Percentiles rank a stretch among this genome's conserved stretches.
phyloP scores from a whole-genome alignment of 2,113 vertebrate species.

The Vulpes lagopus region DNA sequence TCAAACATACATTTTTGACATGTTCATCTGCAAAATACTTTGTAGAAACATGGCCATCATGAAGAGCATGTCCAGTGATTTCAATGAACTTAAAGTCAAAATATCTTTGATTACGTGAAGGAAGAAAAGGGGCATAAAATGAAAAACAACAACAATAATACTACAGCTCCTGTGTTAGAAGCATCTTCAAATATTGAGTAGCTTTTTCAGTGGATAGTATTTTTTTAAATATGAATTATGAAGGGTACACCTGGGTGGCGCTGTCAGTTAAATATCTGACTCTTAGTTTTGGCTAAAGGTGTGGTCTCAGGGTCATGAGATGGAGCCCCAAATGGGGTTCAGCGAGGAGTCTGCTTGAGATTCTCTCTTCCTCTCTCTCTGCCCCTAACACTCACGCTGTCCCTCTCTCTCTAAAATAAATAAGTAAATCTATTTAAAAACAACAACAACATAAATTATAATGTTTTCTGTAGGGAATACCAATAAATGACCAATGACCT shows the following conservation, averaged over 20 bases:
- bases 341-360: background rate
- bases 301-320: background rate
- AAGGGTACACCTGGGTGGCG: background rate
- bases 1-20: background rate
- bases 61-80: background rate
- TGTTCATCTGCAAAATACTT: slow-evolving; percentile 31
- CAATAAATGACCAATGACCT: background rate
- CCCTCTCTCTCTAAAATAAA: background rate
- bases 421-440: background rate
- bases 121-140: background rate
- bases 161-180: background rate
- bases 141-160: background rate
- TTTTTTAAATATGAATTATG: background rate
- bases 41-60: background rate
- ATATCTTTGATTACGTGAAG: background rate
- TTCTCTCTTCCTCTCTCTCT: background rate
- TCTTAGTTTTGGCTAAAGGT: background rate
- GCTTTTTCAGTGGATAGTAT: background rate
- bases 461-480: background rate
- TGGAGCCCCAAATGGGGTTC: background rate
- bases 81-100: background rate
- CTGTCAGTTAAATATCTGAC: background rate
- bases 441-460: background rate
- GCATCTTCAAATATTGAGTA: background rate
- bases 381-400: background rate